These are phyloP conservation scores for Cyclopterus lumpus DNA, from an alignment of 2,797 vertebrate species.

Conservation along the genomic window DNA sequence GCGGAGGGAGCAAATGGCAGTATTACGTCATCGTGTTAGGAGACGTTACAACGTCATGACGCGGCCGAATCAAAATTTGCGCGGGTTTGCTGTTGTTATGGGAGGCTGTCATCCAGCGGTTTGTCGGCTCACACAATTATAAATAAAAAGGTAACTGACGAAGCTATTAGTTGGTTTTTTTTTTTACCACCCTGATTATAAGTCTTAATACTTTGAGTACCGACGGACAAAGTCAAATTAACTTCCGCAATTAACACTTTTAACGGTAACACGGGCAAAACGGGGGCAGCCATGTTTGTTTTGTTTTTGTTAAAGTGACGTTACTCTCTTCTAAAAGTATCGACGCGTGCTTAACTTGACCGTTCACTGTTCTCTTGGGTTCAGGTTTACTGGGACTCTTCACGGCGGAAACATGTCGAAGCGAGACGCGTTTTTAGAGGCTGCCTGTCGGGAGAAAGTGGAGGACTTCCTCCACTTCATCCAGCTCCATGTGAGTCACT, in stretches of 20 bases:
- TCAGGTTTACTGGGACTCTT: no score
- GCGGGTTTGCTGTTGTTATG: constrained; percentile 63
- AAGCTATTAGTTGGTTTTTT: accelerated
- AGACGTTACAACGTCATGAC: constrained; percentile 57
- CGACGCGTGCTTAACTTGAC: no score
- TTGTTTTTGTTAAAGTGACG: neutral
- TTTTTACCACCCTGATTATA: accelerated
- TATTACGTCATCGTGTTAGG: neutral
- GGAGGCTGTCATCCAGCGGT: constrained; percentile 9
- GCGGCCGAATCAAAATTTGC: constrained; percentile 71
- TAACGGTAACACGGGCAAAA: neutral
- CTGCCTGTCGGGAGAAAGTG: constrained; percentile 82
- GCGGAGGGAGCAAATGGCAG: neutral
- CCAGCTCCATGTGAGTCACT: constrained; percentile 87
- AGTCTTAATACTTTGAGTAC: accelerated
- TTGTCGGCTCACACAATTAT: neutral
- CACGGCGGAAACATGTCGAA: constrained; percentile 81
- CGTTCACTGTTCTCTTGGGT: no score
- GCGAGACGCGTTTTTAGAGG: constrained; percentile 85
- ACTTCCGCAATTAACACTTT: neutral
- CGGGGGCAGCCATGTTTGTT: constrained; percentile 55
- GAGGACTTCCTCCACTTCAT: constrained; percentile 88
- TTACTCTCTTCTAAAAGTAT: neutral
- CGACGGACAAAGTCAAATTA: accelerated
- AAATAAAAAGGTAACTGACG: constrained; percentile 33